Evolutionary conservation across 2,113 vertebrate genomes (phyloP).

Genomic region (Prietella phreatophila): DNA sequence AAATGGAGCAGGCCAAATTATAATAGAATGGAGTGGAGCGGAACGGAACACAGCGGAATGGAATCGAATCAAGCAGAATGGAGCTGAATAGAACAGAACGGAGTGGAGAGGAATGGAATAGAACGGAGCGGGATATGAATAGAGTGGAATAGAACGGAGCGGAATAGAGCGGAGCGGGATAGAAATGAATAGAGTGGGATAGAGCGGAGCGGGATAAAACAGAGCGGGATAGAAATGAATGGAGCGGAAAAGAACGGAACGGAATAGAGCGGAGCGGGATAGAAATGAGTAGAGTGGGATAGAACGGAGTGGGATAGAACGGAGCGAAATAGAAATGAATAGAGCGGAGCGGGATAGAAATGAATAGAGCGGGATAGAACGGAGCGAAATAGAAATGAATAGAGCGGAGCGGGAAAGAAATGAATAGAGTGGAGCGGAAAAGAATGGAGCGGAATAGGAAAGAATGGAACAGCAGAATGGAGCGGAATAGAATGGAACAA

Average conservation of each 20-base stretch:
- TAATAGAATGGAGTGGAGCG: neutral
- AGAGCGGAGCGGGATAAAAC: too few relatives aligned
- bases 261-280: too few relatives aligned
- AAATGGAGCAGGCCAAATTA: neutral
- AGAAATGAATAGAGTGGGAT: too few relatives aligned
- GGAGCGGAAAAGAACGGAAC: too few relatives aligned
- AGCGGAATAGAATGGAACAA: too few relatives aligned
- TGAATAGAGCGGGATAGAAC: too few relatives aligned
- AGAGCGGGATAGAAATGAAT: rapidly evolving
- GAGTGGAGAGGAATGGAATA: neutral
- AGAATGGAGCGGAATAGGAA: neutral
- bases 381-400: too few relatives aligned
- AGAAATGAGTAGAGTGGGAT: too few relatives aligned
- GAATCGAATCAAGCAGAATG: neutral
- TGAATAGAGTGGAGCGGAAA: neutral
- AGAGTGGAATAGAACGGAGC: neutral
- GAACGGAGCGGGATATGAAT: neutral
- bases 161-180: too few relatives aligned
- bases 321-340: rapidly evolving
- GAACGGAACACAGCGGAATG: rapidly evolving
- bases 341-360: too few relatives aligned
- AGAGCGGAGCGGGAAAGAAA: too few relatives aligned
- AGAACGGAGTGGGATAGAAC: neutral
- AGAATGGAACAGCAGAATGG: neutral
- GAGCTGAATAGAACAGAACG: neutral